A percentile compares a stretch with the other conserved stretches of the same genome.
phyloP scores from a whole-genome alignment of 1,140 invertebrate genomes.

The Coenobita brevimanus region DNA sequence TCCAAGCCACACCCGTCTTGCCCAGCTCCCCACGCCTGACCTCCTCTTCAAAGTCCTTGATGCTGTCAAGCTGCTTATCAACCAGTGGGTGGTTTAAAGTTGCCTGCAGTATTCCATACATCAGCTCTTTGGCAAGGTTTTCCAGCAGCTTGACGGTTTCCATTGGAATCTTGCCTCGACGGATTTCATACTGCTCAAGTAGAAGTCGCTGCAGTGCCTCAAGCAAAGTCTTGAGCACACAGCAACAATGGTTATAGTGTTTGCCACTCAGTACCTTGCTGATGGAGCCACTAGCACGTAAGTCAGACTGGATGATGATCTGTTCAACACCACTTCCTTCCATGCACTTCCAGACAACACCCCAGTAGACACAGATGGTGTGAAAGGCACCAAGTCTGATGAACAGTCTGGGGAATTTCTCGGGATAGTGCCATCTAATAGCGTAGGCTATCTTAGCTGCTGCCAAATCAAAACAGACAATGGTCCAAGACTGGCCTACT shows the following conservation, averaged over 20 bases:
- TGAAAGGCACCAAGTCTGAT: background rate
- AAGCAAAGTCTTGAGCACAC: conserved; percentile 7
- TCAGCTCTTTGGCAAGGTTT: conserved; percentile 4
- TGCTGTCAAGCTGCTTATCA: background rate
- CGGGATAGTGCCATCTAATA: background rate
- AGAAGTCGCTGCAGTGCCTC: conserved; percentile 4
- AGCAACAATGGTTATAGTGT: conserved; percentile 21
- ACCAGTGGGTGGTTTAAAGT: conserved; percentile 16
- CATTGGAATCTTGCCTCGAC: conserved; percentile 19
- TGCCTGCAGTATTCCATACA: background rate
- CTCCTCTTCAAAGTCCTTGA: background rate
- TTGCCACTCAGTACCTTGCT: background rate
- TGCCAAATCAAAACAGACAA: background rate
- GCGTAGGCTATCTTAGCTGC: conserved; percentile 4
- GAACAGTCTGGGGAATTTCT: background rate
- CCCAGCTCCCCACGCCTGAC: background rate
- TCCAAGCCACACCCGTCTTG: conserved; percentile 11
- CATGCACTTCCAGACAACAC: background rate
- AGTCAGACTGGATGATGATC: background rate
- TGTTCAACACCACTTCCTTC: background rate
- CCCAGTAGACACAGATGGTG: background rate
- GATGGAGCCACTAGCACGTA: conserved; percentile 2
- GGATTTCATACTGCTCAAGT: conserved; percentile 16
- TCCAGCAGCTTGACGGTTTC: conserved; percentile 30
- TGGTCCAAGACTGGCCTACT: background rate